Conservation (phyloP, 2,888 invertebrate genomes). For the Eubasilissa splendida region DNA sequence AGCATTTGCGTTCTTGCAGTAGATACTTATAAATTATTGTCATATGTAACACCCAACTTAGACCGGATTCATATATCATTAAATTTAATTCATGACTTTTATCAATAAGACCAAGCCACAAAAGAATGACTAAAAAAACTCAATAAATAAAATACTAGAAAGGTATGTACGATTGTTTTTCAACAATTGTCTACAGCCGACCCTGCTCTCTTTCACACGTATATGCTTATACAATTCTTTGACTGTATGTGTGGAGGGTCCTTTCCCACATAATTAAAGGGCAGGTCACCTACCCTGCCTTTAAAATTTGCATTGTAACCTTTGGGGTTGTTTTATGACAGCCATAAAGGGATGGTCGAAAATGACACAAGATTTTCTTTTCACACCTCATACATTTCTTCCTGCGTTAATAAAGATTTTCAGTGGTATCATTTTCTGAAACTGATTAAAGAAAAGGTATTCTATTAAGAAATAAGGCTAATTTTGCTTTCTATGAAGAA, state of each 20-base stretch:
- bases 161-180: too few species aligned
- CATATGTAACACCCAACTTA: too few species aligned
- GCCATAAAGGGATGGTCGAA: constrained; percentile 23
- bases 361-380: constrained; percentile 23
- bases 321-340: constrained; percentile 43
- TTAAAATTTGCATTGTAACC: constrained; percentile 51
- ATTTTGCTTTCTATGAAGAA: too few species aligned
- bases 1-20: too few species aligned
- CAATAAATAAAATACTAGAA: too few species aligned
- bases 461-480: too few species aligned
- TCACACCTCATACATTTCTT: constrained; percentile 14
- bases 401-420: constrained; percentile 4
- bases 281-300: constrained; percentile 44
- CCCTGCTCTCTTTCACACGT: background rate
- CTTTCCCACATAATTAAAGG: constrained; percentile 51
- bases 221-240: constrained; percentile 14
- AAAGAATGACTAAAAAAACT: too few species aligned
- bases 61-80: too few species aligned
- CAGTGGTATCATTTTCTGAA: background rate
- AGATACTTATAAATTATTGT: too few species aligned
- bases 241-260: constrained; percentile 3
- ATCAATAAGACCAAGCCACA: too few species aligned
- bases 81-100: too few species aligned
- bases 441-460: too few species aligned
- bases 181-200: background rate